These are phyloP conservation scores for Drosophila ananassae DNA, from an alignment of 1,140 invertebrate species.

Conservation along the genomic window DNA sequence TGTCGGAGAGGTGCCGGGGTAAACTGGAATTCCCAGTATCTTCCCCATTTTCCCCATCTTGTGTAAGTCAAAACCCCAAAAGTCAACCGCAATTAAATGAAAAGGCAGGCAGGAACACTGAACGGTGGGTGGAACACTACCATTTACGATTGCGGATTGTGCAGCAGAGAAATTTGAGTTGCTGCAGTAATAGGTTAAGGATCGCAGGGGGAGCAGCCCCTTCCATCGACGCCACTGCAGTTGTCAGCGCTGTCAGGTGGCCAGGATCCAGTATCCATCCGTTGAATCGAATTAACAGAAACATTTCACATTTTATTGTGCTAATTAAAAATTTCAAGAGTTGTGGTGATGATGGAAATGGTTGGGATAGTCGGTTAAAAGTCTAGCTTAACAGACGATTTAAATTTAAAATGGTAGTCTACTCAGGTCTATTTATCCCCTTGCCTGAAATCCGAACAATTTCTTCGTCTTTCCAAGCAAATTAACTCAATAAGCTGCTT, in stretches of 20 bases:
- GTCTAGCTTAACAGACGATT: neutral
- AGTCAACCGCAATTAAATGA: conserved; percentile 82
- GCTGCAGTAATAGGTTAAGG: conserved; percentile 34
- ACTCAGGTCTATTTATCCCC: too few relatives aligned
- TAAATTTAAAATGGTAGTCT: neutral
- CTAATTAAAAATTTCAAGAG: conserved; percentile 56
- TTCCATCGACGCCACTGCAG: conserved; percentile 33
- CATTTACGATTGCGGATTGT: conserved; percentile 8
- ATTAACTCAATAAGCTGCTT: neutral
- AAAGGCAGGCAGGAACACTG: conserved; percentile 47
- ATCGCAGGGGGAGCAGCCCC: neutral
- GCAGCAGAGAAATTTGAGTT: conserved; percentile 47
- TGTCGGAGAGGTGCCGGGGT: neutral
- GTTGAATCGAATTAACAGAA: conserved; percentile 65
- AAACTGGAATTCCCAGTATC: conserved; percentile 1
- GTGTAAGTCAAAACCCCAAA: conserved; percentile 71
- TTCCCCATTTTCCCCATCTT: conserved; percentile 19
- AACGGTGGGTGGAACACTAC: conserved; percentile 28
- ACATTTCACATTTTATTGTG: conserved; percentile 62
- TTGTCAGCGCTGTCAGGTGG: conserved; percentile 42
- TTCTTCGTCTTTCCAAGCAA: neutral
- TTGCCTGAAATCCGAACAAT: neutral
- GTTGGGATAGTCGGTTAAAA: too few relatives aligned
- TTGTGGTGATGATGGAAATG: neutral
- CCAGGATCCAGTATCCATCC: conserved; percentile 14